Base-by-base conservation (phyloP, 2,888 invertebrate genomes). In the Yponomeuta plumbellus region DNA sequence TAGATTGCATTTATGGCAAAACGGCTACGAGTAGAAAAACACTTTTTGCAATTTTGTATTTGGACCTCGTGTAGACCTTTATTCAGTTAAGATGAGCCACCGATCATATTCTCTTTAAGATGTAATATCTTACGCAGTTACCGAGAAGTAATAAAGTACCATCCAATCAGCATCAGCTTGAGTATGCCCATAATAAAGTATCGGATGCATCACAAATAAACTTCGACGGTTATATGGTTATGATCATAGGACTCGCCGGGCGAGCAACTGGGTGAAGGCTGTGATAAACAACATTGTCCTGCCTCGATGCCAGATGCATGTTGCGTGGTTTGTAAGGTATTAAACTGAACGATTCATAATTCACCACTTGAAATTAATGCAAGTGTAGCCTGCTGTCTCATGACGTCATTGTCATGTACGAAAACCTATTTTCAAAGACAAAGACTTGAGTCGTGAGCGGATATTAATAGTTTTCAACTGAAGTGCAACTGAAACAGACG, bases 221-320 rank as follows among this genome's bases (percentile, higher is more conserved):
- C 64, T 68, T 58, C 44, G 62, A 67, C 66, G 59, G 61, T 44
- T 65, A 34, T 66, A 67, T 67, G 66, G 66, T 57, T 66, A 65
- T 61, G 66, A 72, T 71, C 70, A 67, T 69, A 67, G 67, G 70
- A 71, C 73, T 70, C 39, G 70, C 26, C 68, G 70, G 69, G 67
- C 70, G 70, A 71, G 61, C 69, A 72, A 70, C 70, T 72, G 69
- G 73, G 73, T 70, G 69, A 74, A 73, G 73, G 73, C 72, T 72
- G 67, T 61, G 22, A 67, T 59, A 67, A 68, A 64, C 52, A 64
- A 64, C 22, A 64, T 56, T 64, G 64, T 64, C 52, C 52, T 56
- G 52, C 39, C 61, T 17, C 13, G n/a, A n/a, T n/a, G 26, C 63
- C 17, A 40, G 39, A 8, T 39, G 40, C 21, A 59, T 23, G 23